These are phyloP conservation scores for Chaetophractus vellerosus DNA, from an alignment of 2,797 vertebrate species.

Conservation along the genomic window DNA sequence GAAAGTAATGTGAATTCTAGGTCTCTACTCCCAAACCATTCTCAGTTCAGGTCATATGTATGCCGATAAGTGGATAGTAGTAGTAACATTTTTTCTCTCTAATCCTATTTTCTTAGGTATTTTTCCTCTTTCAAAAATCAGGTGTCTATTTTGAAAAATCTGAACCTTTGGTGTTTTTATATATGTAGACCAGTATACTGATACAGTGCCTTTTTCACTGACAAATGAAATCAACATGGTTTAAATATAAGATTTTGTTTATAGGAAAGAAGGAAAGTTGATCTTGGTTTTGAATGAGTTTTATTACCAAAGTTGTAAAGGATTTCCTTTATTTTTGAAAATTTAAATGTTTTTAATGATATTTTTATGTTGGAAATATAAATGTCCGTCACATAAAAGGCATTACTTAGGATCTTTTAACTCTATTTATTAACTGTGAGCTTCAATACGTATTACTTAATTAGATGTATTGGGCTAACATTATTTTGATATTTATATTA, in stretches of 20 bases:
- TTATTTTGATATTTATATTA: constrained; percentile 70
- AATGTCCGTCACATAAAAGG: constrained; percentile 23
- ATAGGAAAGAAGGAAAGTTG: constrained; percentile 25
- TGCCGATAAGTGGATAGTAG: constrained; percentile 19
- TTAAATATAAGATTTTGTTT: constrained; percentile 43
- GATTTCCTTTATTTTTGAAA: constrained; percentile 52
- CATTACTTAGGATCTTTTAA: neutral
- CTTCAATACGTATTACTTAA: neutral
- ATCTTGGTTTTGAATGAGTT: constrained; percentile 51
- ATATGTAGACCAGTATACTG: neutral
- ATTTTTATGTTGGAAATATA: constrained; percentile 27
- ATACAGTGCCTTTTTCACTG: constrained; percentile 8
- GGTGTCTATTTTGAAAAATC: constrained; percentile 32
- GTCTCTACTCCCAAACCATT: constrained; percentile 28
- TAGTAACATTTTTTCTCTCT: neutral
- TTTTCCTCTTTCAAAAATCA: constrained; percentile 73
- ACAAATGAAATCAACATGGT: constrained; percentile 39
- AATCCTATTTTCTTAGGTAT: neutral
- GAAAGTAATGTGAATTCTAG: constrained; percentile 69
- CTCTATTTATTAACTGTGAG: neutral
- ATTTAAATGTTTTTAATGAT: constrained; percentile 52
- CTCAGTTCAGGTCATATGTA: neutral
- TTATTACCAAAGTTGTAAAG: neutral
- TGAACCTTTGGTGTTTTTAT: neutral
- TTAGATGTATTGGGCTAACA: constrained; percentile 71